Percentiles rank a stretch among this genome's conserved stretches.
Conservation (phyloP, 1,140 invertebrate genomes). For the Octopus sinensis region DNA sequence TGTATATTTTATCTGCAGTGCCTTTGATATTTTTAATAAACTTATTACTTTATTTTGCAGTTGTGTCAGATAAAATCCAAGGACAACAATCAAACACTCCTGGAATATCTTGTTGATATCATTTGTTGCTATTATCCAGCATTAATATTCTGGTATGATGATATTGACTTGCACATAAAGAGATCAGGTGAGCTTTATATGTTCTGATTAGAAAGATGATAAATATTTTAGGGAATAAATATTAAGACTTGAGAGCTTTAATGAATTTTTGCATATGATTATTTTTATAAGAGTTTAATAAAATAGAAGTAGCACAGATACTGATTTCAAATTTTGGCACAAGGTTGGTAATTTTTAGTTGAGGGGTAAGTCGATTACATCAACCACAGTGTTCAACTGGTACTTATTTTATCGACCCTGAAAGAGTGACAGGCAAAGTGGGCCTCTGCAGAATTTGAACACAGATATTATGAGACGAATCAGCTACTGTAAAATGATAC, state of each 20-base stretch:
- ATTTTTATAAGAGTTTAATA: background rate
- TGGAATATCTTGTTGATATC: slow-evolving; percentile 89
- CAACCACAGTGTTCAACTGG: no score
- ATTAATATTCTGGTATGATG: slow-evolving; percentile 79
- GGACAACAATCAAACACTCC: slow-evolving; percentile 81
- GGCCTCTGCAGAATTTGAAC: no score
- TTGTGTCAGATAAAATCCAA: slow-evolving; percentile 80
- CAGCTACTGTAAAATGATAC: no score
- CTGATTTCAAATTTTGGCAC: background rate
- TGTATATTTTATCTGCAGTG: no score
- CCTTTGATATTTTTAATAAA: no score
- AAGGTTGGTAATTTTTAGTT: background rate
- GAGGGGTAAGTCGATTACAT: background rate
- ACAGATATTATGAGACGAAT: no score
- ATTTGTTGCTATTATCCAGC: slow-evolving; percentile 81
- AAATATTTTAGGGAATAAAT: no score
- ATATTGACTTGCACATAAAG: slow-evolving; percentile 60
- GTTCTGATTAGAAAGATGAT: no score
- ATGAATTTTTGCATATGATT: background rate
- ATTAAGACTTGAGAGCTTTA: background rate
- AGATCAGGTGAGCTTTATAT: slow-evolving; percentile 21
- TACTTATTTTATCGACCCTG: no score
- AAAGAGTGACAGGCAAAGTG: no score
- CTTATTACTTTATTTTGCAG: slow-evolving; percentile 14
- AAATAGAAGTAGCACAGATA: background rate